These are phyloP conservation scores for Cancer borealis DNA, from an alignment of 2,888 invertebrate genomes.

Conservation along the genomic window DNA sequence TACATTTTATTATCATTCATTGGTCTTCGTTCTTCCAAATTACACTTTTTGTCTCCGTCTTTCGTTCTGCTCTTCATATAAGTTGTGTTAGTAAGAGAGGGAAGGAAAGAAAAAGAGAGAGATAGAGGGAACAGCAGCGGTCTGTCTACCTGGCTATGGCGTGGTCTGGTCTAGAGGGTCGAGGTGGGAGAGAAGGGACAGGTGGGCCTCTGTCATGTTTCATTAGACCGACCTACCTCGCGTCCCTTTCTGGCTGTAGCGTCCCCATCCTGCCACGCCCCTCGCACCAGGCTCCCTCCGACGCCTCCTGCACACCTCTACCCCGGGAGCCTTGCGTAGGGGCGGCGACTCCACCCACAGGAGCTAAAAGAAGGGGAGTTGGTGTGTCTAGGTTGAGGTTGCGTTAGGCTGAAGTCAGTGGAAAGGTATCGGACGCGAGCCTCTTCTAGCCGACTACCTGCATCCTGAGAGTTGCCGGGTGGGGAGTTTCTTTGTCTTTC, in stretches of 20 bases:
- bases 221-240: not conserved
- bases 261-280: not conserved
- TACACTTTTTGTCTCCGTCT: not conserved
- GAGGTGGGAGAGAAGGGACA: slow-evolving; percentile 13
- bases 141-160: not conserved
- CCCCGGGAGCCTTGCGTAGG: not conserved
- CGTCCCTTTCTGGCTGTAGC: not conserved
- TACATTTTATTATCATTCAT: no score
- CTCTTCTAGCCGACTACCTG: slow-evolving; percentile 1
- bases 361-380: not conserved
- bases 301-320: not conserved
- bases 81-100: not conserved
- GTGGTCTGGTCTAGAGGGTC: not conserved
- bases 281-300: not conserved
- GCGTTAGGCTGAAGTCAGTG: not conserved
- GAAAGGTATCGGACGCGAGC: not conserved
- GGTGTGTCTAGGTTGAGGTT: not conserved
- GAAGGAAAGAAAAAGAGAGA: not conserved
- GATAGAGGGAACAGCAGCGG: not conserved
- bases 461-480: not conserved
- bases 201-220: slow-evolving; percentile 16
- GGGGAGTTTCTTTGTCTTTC: slow-evolving; percentile 8
- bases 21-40: no score
- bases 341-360: not conserved
- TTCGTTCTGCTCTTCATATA: not conserved